phyloP scores from a whole-genome alignment of 2,113 vertebrate genomes.

The Butorides virescens region DNA sequence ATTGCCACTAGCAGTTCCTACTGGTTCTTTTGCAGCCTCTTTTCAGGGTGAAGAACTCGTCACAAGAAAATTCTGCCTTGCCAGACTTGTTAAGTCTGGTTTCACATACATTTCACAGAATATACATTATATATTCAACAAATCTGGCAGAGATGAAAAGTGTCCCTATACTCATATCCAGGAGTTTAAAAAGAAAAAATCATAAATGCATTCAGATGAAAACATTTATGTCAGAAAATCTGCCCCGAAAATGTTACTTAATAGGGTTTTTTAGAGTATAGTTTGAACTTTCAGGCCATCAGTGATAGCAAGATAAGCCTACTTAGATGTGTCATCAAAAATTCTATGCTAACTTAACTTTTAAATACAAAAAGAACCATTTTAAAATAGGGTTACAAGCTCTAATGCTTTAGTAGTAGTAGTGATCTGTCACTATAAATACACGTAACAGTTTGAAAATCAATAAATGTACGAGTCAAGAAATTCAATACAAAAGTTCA shows the following conservation, averaged over 20 bases:
- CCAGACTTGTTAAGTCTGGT: slow-evolving; percentile 1
- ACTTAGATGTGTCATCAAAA: not conserved
- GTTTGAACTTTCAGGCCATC: not conserved
- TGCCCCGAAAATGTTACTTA: not conserved
- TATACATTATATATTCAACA: not conserved
- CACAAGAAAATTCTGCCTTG: not conserved
- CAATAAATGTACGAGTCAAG: not conserved
- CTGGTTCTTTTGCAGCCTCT: not conserved
- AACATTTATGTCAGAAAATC: not conserved
- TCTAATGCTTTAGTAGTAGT: not conserved
- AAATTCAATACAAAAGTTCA: not conserved
- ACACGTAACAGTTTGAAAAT: not conserved
- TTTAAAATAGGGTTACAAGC: not conserved
- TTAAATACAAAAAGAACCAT: not conserved
- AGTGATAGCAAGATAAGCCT: not conserved
- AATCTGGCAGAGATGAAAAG: not conserved
- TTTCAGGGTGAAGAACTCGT: not conserved
- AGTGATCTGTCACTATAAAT: not conserved
- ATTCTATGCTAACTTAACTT: not conserved
- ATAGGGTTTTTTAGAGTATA: not conserved
- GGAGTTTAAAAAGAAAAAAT: not conserved
- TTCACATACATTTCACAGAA: not conserved
- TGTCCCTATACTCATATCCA: not conserved
- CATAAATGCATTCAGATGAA: not conserved
- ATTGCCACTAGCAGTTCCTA: not conserved